Evolutionary conservation across 2,113 vertebrate genomes (phyloP).

Genomic region (Pteronura brasiliensis): DNA sequence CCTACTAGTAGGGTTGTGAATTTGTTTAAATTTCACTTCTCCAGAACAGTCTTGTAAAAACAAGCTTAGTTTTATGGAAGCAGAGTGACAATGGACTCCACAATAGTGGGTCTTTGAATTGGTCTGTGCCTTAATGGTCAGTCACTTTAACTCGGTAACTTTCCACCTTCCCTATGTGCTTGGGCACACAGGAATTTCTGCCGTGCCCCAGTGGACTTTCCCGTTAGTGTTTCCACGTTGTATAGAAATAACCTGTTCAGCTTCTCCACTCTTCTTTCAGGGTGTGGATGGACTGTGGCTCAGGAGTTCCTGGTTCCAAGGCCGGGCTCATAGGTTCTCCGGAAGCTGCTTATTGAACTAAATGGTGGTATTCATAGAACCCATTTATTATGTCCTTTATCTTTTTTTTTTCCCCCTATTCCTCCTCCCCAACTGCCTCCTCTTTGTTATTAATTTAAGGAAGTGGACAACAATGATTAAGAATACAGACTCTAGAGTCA

Average conservation of each 20-base stretch:
- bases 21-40: slow-evolving; percentile 58
- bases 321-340: neutral
- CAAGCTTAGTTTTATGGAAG: neutral
- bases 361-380: neutral
- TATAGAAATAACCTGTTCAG: neutral
- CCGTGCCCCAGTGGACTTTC: neutral
- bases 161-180: slow-evolving; percentile 47
- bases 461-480: neutral
- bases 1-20: neutral
- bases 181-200: slow-evolving; percentile 42
- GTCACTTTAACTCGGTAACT: slow-evolving; percentile 50
- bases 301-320: neutral
- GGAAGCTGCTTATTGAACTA: neutral
- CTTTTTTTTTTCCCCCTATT: neutral
- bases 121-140: neutral
- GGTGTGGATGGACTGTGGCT: neutral
- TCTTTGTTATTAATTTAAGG: neutral
- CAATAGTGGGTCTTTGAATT: neutral
- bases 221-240: neutral
- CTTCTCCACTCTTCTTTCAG: neutral
- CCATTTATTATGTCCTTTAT: neutral
- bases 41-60: slow-evolving; percentile 11
- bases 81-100: neutral
- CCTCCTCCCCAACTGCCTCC: neutral
- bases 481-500: neutral